Base-by-base conservation (phyloP, 1,140 invertebrate genomes). In the Brachionus rubens region DNA sequence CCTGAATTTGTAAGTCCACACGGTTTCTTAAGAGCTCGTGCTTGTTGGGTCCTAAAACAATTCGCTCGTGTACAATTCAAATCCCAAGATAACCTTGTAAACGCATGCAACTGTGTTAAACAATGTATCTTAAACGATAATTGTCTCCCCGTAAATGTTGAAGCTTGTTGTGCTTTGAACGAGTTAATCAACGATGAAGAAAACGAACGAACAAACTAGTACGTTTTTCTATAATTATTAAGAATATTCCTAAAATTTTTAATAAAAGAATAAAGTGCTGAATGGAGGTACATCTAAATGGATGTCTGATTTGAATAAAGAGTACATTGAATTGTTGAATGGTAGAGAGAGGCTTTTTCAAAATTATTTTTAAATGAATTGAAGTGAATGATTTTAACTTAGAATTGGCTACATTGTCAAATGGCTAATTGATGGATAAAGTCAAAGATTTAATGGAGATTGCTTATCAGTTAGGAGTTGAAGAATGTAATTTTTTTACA, bases 121-220 rank as follows among this genome's bases (percentile, higher is more conserved):
- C 88, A 90, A 78, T 90, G 91, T 59, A 84, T 99, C 16, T 86
- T 96, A 1, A 90, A 88, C 76, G 94, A 97, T 82, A 88, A 90
- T 78, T 94, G 98, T 79, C 84, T 99, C 28, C 96, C 96, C 1
- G 96, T 99, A 0, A 94, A 94, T 86, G 94, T 99, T 5, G 95
- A 99, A 85, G 96, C 96, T 19, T 94, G 94, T 1, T 91, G 98
- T 78, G 94, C 93, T 9, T 84, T 99, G 12, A 94, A 98, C 83
- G 91, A 90, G 83, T 87, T 98, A 43, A 87, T 99, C 19, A 88
- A 88, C 56, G 88, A 90, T 48, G 93, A 97, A 85, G 86, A 92
- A 28, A 91, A 90, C 82, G 84, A 81, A 83, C 26, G n/a, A n/a
- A n/a, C n/a, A n/a, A n/a, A n/a, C n/a, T n/a, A n/a, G n/a, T n/a